A percentile compares a stretch with the other conserved stretches of the same genome.
Evolutionary conservation across 1,140 invertebrate species (phyloP).

Genomic region (Doryteuthis pealeii): DNA sequence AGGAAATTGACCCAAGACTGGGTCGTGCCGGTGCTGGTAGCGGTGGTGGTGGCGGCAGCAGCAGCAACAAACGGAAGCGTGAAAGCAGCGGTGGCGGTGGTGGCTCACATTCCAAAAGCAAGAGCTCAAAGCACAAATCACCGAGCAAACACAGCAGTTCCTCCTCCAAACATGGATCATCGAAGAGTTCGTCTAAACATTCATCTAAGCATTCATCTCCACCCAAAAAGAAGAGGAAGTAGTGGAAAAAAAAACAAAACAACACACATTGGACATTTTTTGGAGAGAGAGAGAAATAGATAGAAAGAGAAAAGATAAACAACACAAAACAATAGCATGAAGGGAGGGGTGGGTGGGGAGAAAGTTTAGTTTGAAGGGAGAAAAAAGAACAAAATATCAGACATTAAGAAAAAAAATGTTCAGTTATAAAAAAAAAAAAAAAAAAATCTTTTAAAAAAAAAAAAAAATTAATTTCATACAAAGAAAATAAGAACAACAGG

Average conservation of each 20-base stretch:
- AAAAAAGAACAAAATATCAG: too few species aligned
- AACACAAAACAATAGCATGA: too few species aligned
- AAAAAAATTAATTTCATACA: too few species aligned
- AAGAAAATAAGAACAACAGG: too few species aligned
- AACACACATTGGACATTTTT: slow-evolving; percentile 13
- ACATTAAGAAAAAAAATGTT: too few species aligned
- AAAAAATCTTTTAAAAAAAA: too few species aligned
- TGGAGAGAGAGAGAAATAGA: too few species aligned
- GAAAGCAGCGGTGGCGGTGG: not conserved
- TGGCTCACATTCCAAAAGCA: not conserved
- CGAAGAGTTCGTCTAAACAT: slow-evolving; percentile 2
- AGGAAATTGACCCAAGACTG: not conserved
- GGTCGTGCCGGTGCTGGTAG: not conserved
- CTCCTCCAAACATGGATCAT: not conserved
- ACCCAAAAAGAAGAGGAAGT: slow-evolving; percentile 29
- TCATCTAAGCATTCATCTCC: slow-evolving; percentile 20
- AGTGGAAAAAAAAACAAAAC: slow-evolving; percentile 14
- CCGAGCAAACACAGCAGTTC: slow-evolving; percentile 17
- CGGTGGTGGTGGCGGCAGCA: not conserved
- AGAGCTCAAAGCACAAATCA: slow-evolving; percentile 20
- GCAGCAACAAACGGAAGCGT: not conserved
- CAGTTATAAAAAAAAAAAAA: too few species aligned
- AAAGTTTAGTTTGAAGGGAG: too few species aligned
- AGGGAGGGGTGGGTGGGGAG: too few species aligned
- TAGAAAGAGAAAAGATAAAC: too few species aligned